Percentiles rank a stretch among this genome's conserved stretches.
Conservation (phyloP, 2,113 vertebrate species). For the Mormyrus iriodes region DNA sequence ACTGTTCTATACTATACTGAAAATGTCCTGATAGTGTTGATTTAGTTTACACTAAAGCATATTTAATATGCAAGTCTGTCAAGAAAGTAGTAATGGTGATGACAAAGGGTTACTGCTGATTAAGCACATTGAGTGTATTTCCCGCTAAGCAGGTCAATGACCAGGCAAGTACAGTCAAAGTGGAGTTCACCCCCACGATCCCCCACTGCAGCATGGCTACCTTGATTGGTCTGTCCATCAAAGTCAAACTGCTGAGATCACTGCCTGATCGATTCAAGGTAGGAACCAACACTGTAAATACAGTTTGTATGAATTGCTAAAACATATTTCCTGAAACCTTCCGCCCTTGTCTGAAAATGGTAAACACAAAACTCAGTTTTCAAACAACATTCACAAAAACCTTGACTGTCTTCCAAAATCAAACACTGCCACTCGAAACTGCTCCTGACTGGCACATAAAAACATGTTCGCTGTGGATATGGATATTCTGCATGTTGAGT, state of each 20-base stretch:
- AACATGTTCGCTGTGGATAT: no score
- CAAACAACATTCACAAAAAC: not conserved
- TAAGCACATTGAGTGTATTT: not conserved
- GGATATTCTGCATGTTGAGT: no score
- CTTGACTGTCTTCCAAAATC: not conserved
- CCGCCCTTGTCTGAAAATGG: not conserved
- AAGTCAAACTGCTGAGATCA: slow-evolving; percentile 88
- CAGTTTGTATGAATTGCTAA: not conserved
- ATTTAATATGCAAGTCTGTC: not conserved
- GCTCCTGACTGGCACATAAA: no score
- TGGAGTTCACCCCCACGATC: slow-evolving; percentile 92
- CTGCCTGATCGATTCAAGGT: slow-evolving; percentile 91
- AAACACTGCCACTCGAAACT: not conserved
- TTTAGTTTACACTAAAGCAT: not conserved
- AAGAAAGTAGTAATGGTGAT: not conserved
- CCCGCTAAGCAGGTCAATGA: slow-evolving; percentile 69
- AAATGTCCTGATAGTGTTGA: not conserved
- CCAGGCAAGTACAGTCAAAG: slow-evolving; percentile 63
- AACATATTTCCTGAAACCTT: not conserved
- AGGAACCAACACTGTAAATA: not conserved
- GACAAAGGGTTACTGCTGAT: not conserved
- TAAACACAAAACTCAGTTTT: not conserved
- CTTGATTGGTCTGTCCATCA: slow-evolving; percentile 89
- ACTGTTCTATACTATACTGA: not conserved
- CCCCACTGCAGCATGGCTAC: slow-evolving; percentile 99